Conservation (phyloP, 2,797 vertebrate genomes). For the Silurus aristotelis region DNA sequence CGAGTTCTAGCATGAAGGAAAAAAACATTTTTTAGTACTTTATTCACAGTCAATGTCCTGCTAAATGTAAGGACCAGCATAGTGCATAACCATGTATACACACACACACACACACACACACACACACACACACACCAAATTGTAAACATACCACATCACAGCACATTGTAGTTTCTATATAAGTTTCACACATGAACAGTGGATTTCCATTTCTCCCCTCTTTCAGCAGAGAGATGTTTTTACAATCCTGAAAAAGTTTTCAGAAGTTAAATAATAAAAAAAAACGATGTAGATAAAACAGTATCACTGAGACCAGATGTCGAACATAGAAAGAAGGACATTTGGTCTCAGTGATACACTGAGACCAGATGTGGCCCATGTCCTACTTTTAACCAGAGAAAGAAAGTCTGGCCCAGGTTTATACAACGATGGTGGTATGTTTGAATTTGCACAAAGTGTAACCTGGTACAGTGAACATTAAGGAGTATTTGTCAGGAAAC, state of each 20-base stretch:
- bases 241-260: slow-evolving; percentile 53
- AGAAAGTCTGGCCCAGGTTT: no score
- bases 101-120: background rate
- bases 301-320: no score
- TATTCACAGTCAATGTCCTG: background rate
- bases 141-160: slow-evolving; percentile 63
- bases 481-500: background rate
- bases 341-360: no score
- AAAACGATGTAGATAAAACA: no score
- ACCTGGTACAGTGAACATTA: background rate
- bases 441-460: background rate
- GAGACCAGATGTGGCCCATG: no score
- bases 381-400: background rate
- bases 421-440: background rate
- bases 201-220: slow-evolving; percentile 9
- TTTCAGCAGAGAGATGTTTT: slow-evolving; percentile 59
- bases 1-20: slow-evolving; percentile 13
- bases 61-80: background rate
- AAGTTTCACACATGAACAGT: slow-evolving; percentile 61
- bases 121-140: background rate
- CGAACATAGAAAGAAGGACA: no score
- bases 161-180: background rate
- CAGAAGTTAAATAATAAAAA: background rate
- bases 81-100: background rate
- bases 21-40: background rate